Conservation (phyloP, 2,113 vertebrate species). For the Oncorhynchus gorbuscha region DNA sequence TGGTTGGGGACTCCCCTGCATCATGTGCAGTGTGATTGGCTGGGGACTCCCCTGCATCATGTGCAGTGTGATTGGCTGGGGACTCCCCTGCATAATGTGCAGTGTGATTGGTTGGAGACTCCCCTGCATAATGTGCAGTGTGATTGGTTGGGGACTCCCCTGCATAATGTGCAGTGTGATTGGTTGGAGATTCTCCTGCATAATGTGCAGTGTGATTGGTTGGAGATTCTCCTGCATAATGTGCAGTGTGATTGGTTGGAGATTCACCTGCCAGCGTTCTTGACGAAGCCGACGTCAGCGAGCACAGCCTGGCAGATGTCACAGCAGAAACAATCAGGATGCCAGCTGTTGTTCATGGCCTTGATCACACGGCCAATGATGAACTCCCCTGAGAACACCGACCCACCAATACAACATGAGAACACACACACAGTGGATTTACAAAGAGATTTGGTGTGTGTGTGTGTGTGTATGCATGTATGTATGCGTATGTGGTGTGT, state of each 20-base stretch:
- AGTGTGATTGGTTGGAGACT: too few species aligned
- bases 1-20: too few species aligned
- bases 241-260: background rate
- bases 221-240: background rate
- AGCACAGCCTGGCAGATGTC: slow-evolving; percentile 91
- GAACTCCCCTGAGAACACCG: slow-evolving; percentile 85
- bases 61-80: too few species aligned
- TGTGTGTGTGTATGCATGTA: background rate
- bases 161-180: background rate
- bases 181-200: background rate
- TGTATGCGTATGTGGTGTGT: background rate
- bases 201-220: too few species aligned
- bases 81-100: too few species aligned
- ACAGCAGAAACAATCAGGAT: slow-evolving; percentile 97
- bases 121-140: too few species aligned
- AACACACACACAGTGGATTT: background rate
- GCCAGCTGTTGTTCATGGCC: slow-evolving; percentile 99
- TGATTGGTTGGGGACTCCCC: too few species aligned
- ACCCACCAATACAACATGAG: slow-evolving; percentile 6
- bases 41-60: too few species aligned
- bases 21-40: too few species aligned
- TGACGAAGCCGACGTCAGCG: slow-evolving; percentile 97
- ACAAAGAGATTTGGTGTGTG: background rate
- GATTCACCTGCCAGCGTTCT: slow-evolving; percentile 94
- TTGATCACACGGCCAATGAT: slow-evolving; percentile 99